Conservation (phyloP, 2,797 vertebrate genomes). For the Rhinoraja longicauda region DNA sequence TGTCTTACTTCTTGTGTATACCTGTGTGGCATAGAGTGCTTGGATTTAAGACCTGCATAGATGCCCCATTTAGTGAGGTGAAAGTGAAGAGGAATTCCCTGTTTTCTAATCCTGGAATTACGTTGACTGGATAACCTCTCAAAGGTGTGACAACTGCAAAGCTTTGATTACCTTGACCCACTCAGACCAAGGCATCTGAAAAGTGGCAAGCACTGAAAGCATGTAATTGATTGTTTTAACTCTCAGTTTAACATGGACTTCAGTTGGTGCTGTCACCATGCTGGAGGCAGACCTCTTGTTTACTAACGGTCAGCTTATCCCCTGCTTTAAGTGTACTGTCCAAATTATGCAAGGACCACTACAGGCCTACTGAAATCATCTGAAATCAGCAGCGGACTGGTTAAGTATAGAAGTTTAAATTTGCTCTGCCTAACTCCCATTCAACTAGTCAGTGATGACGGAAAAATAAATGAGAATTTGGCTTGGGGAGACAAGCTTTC, state of each 20-base stretch:
- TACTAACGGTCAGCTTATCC: not conserved
- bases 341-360: not conserved
- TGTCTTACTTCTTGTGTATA: not conserved
- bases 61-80: not conserved
- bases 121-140: not conserved
- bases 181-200: not conserved
- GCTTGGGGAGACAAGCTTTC: no score
- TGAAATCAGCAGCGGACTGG: not conserved
- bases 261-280: not conserved
- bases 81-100: not conserved
- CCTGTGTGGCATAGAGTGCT: not conserved
- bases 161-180: not conserved
- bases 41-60: not conserved
- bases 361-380: no score
- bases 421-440: not conserved
- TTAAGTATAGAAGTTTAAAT: not conserved
- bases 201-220: not conserved
- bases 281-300: not conserved
- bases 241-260: not conserved
- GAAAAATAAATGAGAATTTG: not conserved
- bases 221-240: not conserved
- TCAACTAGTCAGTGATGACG: not conserved
- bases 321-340: not conserved
- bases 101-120: not conserved
- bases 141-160: not conserved